Evolutionary conservation across 2,797 vertebrate species (phyloP).

Genomic region (Eulemur coronatus): DNA sequence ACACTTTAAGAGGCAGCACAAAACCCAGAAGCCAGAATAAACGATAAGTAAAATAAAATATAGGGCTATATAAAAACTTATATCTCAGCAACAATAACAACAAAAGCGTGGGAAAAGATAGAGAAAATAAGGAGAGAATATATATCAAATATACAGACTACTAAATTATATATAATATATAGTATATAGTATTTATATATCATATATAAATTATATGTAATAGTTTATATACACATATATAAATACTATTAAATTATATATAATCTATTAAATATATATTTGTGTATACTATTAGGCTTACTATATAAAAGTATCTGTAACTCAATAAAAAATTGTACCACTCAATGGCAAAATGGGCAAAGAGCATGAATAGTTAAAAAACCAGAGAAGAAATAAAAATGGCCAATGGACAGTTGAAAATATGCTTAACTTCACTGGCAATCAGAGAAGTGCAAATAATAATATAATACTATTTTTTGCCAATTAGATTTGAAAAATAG

Average conservation of each 20-base stretch:
- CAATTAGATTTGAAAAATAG: background rate
- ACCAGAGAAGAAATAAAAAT: background rate
- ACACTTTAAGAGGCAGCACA: background rate
- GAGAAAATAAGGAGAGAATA: background rate
- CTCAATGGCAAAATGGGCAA: background rate
- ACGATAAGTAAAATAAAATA: background rate
- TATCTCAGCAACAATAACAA: background rate
- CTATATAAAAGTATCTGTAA: background rate
- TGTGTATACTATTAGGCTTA: background rate
- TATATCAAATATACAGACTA: background rate
- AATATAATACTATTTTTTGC: background rate
- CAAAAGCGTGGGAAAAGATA: background rate
- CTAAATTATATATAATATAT: background rate
- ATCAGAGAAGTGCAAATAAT: background rate
- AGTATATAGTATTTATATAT: too few relatives aligned
- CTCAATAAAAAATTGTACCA: background rate
- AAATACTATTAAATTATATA: too few relatives aligned
- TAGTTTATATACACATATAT: too few relatives aligned
- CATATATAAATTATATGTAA: too few relatives aligned
- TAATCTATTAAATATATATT: background rate
- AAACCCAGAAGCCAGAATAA: background rate
- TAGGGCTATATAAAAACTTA: background rate
- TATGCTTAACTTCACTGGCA: background rate
- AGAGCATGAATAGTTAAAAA: background rate
- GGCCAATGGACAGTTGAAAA: background rate